Conservation (phyloP, 2,888 invertebrate species). For the Eilema griseolum region DNA sequence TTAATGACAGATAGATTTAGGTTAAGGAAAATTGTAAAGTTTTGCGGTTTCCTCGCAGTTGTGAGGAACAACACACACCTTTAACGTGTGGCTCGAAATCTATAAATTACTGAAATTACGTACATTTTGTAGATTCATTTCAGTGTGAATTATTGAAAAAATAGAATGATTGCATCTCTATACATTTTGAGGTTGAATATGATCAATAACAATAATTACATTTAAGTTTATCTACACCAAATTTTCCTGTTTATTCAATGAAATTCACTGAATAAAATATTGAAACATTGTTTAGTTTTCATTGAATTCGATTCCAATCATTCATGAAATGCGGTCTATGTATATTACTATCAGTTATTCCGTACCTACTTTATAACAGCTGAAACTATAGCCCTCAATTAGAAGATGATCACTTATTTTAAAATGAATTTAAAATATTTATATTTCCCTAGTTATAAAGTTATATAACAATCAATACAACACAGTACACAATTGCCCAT, state of each 20-base stretch:
- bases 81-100: neutral
- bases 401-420: neutral
- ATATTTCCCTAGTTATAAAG: neutral
- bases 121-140: neutral
- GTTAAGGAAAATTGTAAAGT: neutral
- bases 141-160: neutral
- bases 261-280: neutral
- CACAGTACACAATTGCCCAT: constrained; percentile 28
- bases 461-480: neutral
- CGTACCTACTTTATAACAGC: neutral
- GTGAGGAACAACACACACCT: neutral
- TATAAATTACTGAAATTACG: neutral
- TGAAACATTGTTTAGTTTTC: neutral
- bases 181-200: neutral
- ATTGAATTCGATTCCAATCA: neutral
- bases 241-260: neutral
- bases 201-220: neutral
- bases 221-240: neutral
- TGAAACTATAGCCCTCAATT: neutral
- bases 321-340: neutral
- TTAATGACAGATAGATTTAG: constrained; percentile 2
- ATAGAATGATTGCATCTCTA: neutral
- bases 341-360: too few species aligned
- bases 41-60: constrained; percentile 13
- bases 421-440: neutral